These are phyloP conservation scores for Crocuta crocuta DNA, from an alignment of 2,113 vertebrate genomes.

Conservation along the genomic window DNA sequence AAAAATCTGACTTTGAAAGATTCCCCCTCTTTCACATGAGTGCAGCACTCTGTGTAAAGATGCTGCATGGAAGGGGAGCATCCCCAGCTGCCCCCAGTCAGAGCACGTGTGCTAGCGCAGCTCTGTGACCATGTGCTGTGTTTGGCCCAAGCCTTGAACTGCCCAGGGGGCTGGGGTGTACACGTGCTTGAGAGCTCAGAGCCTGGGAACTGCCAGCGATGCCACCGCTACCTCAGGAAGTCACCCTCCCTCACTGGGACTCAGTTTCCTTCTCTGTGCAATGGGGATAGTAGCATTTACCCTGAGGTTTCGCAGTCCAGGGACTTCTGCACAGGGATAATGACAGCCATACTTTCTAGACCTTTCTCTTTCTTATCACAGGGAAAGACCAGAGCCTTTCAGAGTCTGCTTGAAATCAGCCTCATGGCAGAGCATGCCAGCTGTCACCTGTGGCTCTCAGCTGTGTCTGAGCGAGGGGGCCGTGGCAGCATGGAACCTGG, in stretches of 20 bases:
- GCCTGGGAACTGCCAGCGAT: accelerated
- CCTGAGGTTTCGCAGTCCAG: background rate
- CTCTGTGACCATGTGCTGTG: accelerated
- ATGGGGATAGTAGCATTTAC: background rate
- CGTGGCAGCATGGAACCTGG: background rate
- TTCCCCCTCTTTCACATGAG: background rate
- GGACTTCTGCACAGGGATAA: background rate
- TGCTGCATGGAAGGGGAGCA: accelerated
- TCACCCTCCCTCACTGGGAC: background rate
- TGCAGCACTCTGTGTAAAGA: accelerated
- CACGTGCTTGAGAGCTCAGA: background rate
- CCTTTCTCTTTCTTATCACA: background rate
- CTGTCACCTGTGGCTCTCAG: no score
- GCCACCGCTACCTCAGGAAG: background rate
- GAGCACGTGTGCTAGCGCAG: accelerated
- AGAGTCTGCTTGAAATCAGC: background rate
- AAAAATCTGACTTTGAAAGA: background rate
- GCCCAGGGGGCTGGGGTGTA: background rate
- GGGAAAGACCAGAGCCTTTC: background rate
- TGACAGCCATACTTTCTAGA: accelerated
- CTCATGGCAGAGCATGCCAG: background rate
- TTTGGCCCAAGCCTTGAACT: accelerated
- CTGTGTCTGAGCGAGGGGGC: background rate
- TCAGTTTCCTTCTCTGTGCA: background rate
- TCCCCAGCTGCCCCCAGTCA: background rate